A percentile compares a stretch with the other conserved stretches of the same genome.
Evolutionary conservation across 2,113 vertebrate species (phyloP).

Genomic region (Dipodomys stephensi): DNA sequence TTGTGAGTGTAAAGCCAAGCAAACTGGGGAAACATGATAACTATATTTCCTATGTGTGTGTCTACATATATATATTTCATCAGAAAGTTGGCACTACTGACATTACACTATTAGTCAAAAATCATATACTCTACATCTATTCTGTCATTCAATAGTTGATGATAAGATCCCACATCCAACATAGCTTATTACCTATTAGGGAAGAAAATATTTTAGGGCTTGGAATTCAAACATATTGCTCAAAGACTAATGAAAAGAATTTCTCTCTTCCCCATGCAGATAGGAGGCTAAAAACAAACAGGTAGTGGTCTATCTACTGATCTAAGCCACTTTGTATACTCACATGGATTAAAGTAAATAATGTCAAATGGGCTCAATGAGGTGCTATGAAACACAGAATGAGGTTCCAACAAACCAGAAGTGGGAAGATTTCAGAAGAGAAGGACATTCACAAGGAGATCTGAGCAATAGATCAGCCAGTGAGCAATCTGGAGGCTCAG

Average conservation of each 20-base stretch:
- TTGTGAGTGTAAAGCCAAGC: background rate
- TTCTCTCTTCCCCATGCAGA: background rate
- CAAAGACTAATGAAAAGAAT: background rate
- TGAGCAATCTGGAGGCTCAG: background rate
- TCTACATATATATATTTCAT: background rate
- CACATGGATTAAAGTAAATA: constrained; percentile 39
- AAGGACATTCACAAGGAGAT: background rate
- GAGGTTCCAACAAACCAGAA: background rate
- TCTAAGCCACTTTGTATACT: constrained; percentile 1
- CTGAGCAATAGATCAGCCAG: background rate
- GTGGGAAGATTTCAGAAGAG: background rate
- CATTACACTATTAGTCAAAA: background rate
- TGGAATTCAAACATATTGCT: constrained; percentile 1
- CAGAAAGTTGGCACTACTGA: background rate
- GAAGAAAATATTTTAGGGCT: constrained; percentile 12
- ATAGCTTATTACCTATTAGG: background rate
- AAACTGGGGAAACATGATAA: background rate
- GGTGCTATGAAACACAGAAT: background rate
- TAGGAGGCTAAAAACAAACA: constrained; percentile 1
- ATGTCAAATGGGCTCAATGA: background rate
- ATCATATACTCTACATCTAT: background rate
- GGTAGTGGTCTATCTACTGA: background rate
- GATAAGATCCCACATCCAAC: background rate
- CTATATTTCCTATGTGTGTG: constrained; percentile 4
- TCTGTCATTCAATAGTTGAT: background rate